Base-by-base conservation (phyloP, 1,140 invertebrate species). In the Laodelphax striatellus region DNA sequence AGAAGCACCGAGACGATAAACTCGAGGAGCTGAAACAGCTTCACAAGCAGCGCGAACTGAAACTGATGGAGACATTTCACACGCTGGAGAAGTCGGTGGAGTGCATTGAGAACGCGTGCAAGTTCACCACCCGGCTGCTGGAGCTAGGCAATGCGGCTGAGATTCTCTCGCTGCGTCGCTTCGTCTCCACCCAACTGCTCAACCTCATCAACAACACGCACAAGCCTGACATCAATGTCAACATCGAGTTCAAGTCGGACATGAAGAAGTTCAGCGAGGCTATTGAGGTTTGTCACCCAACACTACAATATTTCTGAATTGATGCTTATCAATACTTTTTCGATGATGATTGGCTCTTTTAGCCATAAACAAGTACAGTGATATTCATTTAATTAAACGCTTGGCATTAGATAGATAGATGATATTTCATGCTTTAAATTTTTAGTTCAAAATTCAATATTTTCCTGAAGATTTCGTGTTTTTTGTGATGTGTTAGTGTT, bases 51-150 rank as follows among this genome's bases (percentile, higher is more conserved):
- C 81, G 89, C 64, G 91, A 94, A 73, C 75, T 94, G 5, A 85
- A 87, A 71, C 84, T 93, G 19, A 93, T 93, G 89, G 90, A 93
- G 66, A 76, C 87, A 38, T 87, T 88, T 69, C 84, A 92, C 72
- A 80, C 76, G 62, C 78, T 93, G 52, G 85, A 90, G 69, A 87
- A 89, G 70, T 84, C 82, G 4, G 81, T 85, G 62, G 89, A 86
- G 62, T 86, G 84, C 66, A 86, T 94, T 60, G 87, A 92, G 68
- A 85, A 90, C 70, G 90, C 89, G 16, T 88, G 85, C 65, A 85
- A 87, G 65, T 94, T 93, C 69, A 85, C 89, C 0, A 79, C 82
- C 4, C 80, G 86, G 66, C 76, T 94, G 11, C 70, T 92, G 42
- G 83, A 90, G 54, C 82, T 88, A 69, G 90, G 89, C 6, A 91